Base-by-base conservation (phyloP, 2,888 invertebrate species). In the Dynastes hyllus region DNA sequence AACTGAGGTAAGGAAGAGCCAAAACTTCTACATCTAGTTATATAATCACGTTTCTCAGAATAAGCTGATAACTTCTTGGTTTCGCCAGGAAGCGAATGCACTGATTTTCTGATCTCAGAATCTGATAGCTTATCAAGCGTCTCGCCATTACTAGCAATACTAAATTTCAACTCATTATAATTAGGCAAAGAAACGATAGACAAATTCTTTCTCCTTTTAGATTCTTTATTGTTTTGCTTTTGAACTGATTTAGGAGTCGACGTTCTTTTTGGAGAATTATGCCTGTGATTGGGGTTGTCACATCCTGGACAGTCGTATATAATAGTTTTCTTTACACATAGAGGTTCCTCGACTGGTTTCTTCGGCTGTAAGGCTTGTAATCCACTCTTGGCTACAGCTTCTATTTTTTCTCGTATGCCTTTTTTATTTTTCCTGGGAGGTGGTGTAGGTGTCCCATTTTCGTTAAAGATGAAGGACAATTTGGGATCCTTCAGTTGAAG, bases 121-220 rank as follows among this genome's bases (percentile, higher is more conserved):
- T 83, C 82, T 29, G 85, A 83, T 13, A 75, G 11, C 45, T 82
- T 80, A 27, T 84, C 82, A 61, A 83, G 75, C 2, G 84, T 83
- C 53, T 85, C 86, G 6, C 85, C 85, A 11, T 86, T 86, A 80
- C 84, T 84, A 1, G 87, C 88, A 2, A 88, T 81, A 13, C 87
- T 87, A 37, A 89, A 83, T 84, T 88, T 88, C 67, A 91, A 85
- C 82, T 91, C 91, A 82, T 87, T 89, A 85, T 91, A 91, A 85
- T 91, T 91, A 16, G 91, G 91, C 78, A 92, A 84, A 22, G 91
- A 91, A 77, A 90, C 88, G 2, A 91, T 90, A 69, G 91, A 91
- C 76, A 88, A 86, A 83, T 90, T 91, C 85, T 91, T 91, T 78
- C 86, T 86, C 81, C 89, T 86, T 83, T 88, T 88, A 1, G 80